Percentiles rank a stretch among this genome's conserved stretches.
These are phyloP conservation scores for Acromyrmex charruanus DNA, from an alignment of 1,140 invertebrate species.

Conservation along the genomic window DNA sequence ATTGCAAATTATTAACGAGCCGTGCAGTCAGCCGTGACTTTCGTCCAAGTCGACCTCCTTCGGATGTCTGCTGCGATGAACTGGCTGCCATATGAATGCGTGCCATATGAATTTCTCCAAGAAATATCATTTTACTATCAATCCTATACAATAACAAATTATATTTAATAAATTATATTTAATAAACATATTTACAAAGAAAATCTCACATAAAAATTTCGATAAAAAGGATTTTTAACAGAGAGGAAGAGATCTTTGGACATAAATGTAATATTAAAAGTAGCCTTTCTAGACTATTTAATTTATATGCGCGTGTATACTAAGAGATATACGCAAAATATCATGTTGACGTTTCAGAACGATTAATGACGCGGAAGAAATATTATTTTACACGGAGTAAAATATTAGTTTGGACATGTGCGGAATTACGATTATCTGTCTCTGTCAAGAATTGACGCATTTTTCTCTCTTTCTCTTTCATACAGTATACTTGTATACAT, in stretches of 20 bases:
- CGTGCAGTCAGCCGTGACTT: constrained; percentile 66
- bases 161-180: neutral
- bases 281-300: neutral
- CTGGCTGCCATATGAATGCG: neutral
- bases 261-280: too few relatives aligned
- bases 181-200: neutral
- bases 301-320: neutral
- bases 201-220: neutral
- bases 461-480: neutral
- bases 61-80: neutral
- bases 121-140: constrained; percentile 11
- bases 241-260: neutral
- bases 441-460: constrained; percentile 7
- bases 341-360: neutral
- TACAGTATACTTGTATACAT: neutral
- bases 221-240: neutral
- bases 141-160: neutral
- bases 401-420: constrained; percentile 25
- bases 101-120: neutral
- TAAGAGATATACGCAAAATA: neutral
- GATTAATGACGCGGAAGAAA: neutral
- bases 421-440: constrained; percentile 11
- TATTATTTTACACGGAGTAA: neutral
- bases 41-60: constrained; percentile 64
- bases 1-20: constrained; percentile 75